These are phyloP conservation scores for Octodon degus DNA, from an alignment of 2,113 vertebrate species.

Conservation along the genomic window DNA sequence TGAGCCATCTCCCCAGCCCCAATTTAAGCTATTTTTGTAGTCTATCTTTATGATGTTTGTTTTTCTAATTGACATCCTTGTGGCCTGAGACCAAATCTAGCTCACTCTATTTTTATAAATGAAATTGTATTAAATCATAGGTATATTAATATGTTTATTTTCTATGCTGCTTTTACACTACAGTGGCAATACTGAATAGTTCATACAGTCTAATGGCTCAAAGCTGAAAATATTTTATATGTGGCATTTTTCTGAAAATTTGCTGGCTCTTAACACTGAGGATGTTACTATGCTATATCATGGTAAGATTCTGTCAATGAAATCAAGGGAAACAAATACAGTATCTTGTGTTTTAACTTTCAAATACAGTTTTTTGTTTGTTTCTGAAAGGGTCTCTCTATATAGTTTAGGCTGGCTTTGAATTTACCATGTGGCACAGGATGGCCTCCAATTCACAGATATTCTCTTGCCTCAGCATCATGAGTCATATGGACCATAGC, in stretches of 20 bases:
- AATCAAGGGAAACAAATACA: not conserved
- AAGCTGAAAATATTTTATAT: not conserved
- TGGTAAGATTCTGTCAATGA: not conserved
- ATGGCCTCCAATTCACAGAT: not conserved
- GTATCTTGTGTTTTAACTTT: conserved; percentile 40
- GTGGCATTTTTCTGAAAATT: not conserved
- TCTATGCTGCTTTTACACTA: not conserved
- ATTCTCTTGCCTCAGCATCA: not conserved
- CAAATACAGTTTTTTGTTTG: not conserved
- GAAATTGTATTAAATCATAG: not conserved
- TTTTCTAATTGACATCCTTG: not conserved
- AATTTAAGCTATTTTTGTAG: not conserved
- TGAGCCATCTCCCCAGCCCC: no score
- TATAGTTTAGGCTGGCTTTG: not conserved
- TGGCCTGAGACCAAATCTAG: not conserved
- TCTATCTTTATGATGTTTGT: not conserved
- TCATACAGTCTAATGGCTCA: not conserved
- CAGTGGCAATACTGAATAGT: not conserved
- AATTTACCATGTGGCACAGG: not conserved
- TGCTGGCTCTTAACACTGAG: not conserved
- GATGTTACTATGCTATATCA: not conserved
- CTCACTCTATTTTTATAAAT: conserved; percentile 21
- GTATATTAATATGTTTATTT: not conserved
- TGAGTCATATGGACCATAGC: not conserved
- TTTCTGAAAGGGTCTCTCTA: not conserved